Percentiles rank a stretch among this genome's conserved stretches.
Conservation (phyloP, 2,888 invertebrate genomes). For the Nipponacmea schrenckii region DNA sequence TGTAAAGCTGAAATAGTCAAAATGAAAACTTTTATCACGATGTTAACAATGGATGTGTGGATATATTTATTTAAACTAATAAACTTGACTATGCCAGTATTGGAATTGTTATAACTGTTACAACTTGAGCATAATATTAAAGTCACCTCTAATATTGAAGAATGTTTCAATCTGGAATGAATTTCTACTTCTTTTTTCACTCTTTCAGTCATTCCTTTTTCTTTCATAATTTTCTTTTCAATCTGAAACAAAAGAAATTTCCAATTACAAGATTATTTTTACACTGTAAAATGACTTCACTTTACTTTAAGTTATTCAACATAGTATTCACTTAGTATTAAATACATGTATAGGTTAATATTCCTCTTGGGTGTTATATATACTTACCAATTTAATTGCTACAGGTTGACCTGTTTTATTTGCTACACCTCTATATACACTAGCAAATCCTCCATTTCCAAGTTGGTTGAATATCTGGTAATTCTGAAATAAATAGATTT, state of each 20-base stretch:
- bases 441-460: conserved; percentile 94
- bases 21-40: not conserved
- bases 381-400: conserved; percentile 89
- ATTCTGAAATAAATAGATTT: conserved; percentile 51
- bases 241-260: conserved; percentile 71
- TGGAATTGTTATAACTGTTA: too few relatives aligned
- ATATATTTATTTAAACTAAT: too few relatives aligned
- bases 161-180: conserved; percentile 90
- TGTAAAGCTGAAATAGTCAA: conserved; percentile 73
- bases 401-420: conserved; percentile 81
- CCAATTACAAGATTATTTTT: too few relatives aligned
- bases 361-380: too few relatives aligned
- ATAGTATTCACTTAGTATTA: too few relatives aligned
- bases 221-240: conserved; percentile 89
- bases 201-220: conserved; percentile 84
- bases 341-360: too few relatives aligned
- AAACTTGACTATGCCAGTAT: too few relatives aligned
- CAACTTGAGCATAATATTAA: not conserved
- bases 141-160: conserved; percentile 78
- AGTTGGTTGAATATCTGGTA: conserved; percentile 87
- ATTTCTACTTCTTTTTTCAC: conserved; percentile 92
- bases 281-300: not conserved
- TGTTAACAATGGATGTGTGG: too few relatives aligned
- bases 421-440: conserved; percentile 88
- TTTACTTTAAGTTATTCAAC: too few relatives aligned